Conservation (phyloP, 2,113 vertebrate species). For the Paracanthobrama guichenoti region DNA sequence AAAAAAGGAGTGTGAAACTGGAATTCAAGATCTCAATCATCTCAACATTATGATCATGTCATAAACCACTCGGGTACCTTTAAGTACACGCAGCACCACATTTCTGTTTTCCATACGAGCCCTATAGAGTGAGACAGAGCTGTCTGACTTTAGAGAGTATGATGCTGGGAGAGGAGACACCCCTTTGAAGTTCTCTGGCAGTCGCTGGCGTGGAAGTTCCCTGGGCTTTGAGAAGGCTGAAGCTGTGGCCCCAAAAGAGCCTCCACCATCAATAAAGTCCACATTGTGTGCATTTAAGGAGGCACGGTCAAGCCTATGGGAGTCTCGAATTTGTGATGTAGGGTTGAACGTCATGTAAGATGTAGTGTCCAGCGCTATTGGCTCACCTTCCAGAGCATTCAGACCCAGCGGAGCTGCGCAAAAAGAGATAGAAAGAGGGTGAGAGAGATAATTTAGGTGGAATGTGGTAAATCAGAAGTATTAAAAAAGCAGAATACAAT, state of each 20-base stretch:
- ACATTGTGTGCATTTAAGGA: constrained; percentile 43
- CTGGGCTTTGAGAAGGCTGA: constrained; percentile 61
- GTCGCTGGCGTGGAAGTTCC: constrained; percentile 73
- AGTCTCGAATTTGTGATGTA: constrained; percentile 21
- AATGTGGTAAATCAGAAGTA: not conserved
- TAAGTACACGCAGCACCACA: constrained; percentile 76
- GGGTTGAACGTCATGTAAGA: constrained; percentile 71
- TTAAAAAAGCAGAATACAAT: not conserved
- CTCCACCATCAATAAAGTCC: constrained; percentile 22
- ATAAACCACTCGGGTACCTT: constrained; percentile 61
- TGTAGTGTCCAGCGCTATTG: constrained; percentile 67
- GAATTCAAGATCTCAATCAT: constrained; percentile 7
- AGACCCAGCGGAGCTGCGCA: constrained; percentile 73
- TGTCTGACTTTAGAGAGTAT: constrained; percentile 68
- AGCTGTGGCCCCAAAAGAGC: constrained; percentile 27
- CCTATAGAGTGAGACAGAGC: constrained; percentile 70
- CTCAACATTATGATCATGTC: not conserved
- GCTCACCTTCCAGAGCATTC: constrained; percentile 76
- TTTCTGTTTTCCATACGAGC: constrained; percentile 78
- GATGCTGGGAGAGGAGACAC: constrained; percentile 65
- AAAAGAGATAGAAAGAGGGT: not conserved
- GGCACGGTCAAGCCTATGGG: constrained; percentile 27
- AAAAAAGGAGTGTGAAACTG: not conserved
- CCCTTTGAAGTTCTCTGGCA: constrained; percentile 76
- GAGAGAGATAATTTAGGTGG: not conserved